Percentiles rank a stretch among this genome's conserved stretches.
Evolutionary conservation across 2,797 vertebrate genomes (phyloP).

Genomic region (Spondyliosoma cantharus): DNA sequence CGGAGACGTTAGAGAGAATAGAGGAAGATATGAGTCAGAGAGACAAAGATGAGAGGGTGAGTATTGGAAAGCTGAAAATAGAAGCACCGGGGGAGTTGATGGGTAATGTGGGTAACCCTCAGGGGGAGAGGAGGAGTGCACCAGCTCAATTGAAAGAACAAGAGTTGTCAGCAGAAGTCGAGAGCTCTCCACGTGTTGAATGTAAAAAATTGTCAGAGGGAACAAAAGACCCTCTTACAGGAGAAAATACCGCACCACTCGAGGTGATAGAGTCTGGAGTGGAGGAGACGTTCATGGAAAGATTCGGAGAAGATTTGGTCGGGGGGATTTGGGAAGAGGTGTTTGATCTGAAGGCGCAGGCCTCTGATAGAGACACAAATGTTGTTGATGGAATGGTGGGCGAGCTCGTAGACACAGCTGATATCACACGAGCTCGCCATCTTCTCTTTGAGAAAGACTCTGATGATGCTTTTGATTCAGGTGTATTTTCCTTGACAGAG

Average conservation of each 20-base stretch:
- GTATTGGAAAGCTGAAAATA: conserved; percentile 62
- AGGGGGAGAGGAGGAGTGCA: conserved; percentile 53
- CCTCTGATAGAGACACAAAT: conserved; percentile 18
- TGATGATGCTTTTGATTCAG: conserved; percentile 53
- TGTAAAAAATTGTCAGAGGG: conserved; percentile 55
- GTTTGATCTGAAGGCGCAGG: conserved; percentile 43
- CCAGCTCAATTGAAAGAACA: conserved; percentile 55
- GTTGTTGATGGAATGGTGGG: conserved; percentile 37
- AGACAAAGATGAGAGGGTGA: conserved; percentile 60
- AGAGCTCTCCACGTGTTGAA: conserved; percentile 65
- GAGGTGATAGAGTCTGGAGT: conserved; percentile 47
- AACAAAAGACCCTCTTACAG: conserved; percentile 66
- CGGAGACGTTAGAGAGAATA: conserved; percentile 55
- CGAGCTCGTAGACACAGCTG: neutral
- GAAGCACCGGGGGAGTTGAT: conserved; percentile 61
- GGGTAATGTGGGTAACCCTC: conserved; percentile 59
- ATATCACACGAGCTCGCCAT: conserved; percentile 19
- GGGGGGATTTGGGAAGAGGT: conserved; percentile 67
- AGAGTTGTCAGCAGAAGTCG: conserved; percentile 69
- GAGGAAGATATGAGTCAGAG: conserved; percentile 59
- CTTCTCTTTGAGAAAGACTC: conserved; percentile 50
- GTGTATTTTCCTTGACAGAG: conserved; percentile 49
- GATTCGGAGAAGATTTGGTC: conserved; percentile 69
- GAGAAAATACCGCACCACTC: conserved; percentile 39
- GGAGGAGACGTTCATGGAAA: conserved; percentile 56